phyloP scores from a whole-genome alignment of 2,113 vertebrate genomes.

The Misgurnus mizolepis region DNA sequence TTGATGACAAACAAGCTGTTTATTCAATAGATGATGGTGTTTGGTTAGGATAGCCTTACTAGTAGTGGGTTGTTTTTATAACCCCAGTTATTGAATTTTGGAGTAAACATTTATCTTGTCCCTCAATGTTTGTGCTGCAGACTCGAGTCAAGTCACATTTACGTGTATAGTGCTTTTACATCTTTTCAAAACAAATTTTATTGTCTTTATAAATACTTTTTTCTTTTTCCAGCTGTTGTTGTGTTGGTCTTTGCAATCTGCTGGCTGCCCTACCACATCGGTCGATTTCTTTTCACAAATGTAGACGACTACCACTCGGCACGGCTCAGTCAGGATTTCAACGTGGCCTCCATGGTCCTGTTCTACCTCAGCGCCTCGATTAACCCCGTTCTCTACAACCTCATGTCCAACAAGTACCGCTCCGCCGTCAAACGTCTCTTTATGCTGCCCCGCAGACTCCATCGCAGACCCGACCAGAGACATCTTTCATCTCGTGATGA shows the following conservation, averaged over 20 bases:
- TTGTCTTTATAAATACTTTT: too few species aligned
- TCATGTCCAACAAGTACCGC: constrained; percentile 83
- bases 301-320: constrained; percentile 71
- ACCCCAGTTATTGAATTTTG: not conserved
- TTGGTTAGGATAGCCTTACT: too few species aligned
- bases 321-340: constrained; percentile 86
- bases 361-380: constrained; percentile 87
- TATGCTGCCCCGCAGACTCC: constrained; percentile 52
- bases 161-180: too few species aligned
- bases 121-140: not conserved
- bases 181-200: too few species aligned
- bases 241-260: constrained; percentile 85
- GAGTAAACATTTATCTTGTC: not conserved
- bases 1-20: too few species aligned
- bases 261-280: constrained; percentile 88
- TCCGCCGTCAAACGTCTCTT: constrained; percentile 79
- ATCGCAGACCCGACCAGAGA: constrained; percentile 48
- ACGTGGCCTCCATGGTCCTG: constrained; percentile 84
- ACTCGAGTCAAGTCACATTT: not conserved
- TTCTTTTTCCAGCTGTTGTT: constrained; percentile 74
- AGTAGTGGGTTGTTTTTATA: too few species aligned
- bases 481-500: constrained; percentile 61
- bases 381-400: constrained; percentile 88
- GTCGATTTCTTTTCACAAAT: constrained; percentile 83
- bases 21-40: too few species aligned